Evolutionary conservation across 2,797 vertebrate genomes (phyloP).

Genomic region (Catostomus latipinnis): DNA sequence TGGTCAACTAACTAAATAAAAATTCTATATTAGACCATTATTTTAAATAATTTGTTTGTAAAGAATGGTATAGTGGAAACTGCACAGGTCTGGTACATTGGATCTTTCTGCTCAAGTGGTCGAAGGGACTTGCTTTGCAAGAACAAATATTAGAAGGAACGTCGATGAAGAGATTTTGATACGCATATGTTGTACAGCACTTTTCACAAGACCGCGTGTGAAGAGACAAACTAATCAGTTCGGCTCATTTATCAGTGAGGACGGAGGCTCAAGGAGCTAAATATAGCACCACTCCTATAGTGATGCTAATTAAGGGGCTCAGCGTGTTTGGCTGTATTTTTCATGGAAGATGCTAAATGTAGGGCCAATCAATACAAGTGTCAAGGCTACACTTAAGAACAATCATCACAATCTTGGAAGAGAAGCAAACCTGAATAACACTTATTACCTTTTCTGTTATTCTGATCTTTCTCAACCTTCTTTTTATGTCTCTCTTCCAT

Average conservation of each 20-base stretch:
- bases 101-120: no score
- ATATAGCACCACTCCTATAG: slow-evolving; percentile 1
- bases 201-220: slow-evolving; percentile 13
- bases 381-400: slow-evolving; percentile 28
- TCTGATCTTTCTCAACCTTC: background rate
- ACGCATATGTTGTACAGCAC: background rate
- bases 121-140: no score
- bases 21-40: no score
- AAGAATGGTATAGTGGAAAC: no score
- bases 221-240: background rate
- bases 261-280: background rate
- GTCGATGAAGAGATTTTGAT: background rate
- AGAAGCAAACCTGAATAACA: background rate
- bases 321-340: slow-evolving; percentile 5
- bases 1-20: no score
- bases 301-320: slow-evolving; percentile 4
- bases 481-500: background rate
- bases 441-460: background rate
- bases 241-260: background rate
- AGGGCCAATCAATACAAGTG: slow-evolving; percentile 17
- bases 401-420: slow-evolving; percentile 11
- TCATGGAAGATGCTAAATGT: slow-evolving; percentile 15
- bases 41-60: no score
- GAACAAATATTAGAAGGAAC: no score
- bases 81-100: no score